Base-by-base conservation (phyloP, 2,888 invertebrate species). In the Tetropium fuscum region DNA sequence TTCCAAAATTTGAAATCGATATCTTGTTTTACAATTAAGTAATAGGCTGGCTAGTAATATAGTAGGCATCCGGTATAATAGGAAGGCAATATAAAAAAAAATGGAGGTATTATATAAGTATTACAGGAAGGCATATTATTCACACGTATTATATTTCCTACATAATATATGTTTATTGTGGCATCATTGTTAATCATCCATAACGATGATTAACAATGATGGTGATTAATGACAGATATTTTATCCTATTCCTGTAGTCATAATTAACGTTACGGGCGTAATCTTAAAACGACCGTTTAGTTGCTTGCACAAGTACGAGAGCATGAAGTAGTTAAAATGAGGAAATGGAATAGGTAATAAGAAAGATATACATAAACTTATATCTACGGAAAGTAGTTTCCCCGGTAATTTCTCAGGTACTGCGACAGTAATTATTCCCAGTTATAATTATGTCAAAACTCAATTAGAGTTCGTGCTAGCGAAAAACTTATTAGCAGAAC, bases 401-500 rank as follows among this genome's bases (percentile, higher is more conserved):
- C 25, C 40, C 8, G n/a, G 32, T 13, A 57, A 57, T 41, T 57
- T 57, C 49, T 41, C 49, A 48, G 48, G 43, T 27, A 49, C 34
- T 49, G 43, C 49, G 57, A 41, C 69, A 61, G 66, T 73, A 74
- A 74, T 74, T 74, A 73, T 70, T 66, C 68, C 60, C 65, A 66
- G 68, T 65, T 69, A 59, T 74, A 74, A 74, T 73, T 69, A 68
- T 70, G 68, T 74, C 72, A 72, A 70, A 70, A 71, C 68, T 64
- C 71, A 74, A 74, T 74, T 74, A 74, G 64, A 62, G 68, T 56
- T 63, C 65, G 64, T 60, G 63, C 69, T 66, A 53, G 63, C 61
- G 69, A 70, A 73, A 71, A 72, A 72, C 66, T 71, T 73, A 69
- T 69, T 72, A 69, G 65, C 58, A 55, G 60, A 59, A 64, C 68